These are phyloP conservation scores for Sebastiscus albofasciatus DNA, from an alignment of 2,797 vertebrate species.

Conservation along the genomic window DNA sequence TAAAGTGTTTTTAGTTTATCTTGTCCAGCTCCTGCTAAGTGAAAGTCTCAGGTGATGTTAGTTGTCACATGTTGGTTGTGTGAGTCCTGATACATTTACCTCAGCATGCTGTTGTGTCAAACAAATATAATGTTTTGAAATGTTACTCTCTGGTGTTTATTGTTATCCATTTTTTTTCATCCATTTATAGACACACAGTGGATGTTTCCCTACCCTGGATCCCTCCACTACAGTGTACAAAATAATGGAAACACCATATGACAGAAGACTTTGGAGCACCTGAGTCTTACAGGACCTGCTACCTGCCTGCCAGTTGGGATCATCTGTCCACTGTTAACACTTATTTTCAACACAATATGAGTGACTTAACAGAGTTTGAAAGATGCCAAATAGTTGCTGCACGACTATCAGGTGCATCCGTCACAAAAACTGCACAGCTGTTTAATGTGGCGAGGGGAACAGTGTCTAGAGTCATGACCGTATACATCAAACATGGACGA, in stretches of 20 bases:
- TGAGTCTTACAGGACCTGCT: neutral
- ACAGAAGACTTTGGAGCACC: neutral
- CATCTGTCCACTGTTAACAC: neutral
- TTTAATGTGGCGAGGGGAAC: conserved; percentile 53
- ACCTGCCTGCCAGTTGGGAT: neutral
- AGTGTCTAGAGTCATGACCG: conserved; percentile 52
- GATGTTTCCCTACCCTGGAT: neutral
- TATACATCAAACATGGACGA: conserved; percentile 41
- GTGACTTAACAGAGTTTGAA: conserved; percentile 57
- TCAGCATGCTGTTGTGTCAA: neutral
- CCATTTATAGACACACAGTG: neutral
- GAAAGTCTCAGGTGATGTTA: neutral
- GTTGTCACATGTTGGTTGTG: neutral
- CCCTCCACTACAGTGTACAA: neutral
- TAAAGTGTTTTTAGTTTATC: neutral
- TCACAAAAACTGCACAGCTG: conserved; percentile 51
- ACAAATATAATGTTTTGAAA: neutral
- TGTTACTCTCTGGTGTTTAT: neutral
- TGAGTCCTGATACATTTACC: neutral
- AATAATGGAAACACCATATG: conserved; percentile 7
- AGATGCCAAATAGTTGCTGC: conserved; percentile 49
- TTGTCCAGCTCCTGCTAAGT: neutral
- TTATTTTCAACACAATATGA: conserved; percentile 18
- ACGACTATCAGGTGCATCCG: conserved; percentile 30
- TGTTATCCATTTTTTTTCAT: neutral